Base-by-base conservation (phyloP, 1,140 invertebrate genomes). In the Branchinecta lindahli region DNA sequence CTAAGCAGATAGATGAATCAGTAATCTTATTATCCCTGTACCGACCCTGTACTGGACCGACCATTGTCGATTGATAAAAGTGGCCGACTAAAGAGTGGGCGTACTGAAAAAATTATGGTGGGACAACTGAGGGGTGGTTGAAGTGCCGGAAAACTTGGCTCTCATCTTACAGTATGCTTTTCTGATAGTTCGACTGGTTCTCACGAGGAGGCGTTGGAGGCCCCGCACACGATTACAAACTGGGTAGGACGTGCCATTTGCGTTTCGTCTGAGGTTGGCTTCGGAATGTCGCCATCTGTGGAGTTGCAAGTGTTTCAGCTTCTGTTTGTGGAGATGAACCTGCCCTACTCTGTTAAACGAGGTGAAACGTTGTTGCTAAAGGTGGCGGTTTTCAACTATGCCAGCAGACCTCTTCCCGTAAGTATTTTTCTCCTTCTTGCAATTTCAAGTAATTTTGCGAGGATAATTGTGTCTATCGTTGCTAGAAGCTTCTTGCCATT, bases 201-300 rank as follows among this genome's bases (percentile, higher is more conserved):
- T 72, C 74, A 77, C 21, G 75, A 78, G 44, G 70, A 85, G 61
- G 78, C 82, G 46, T 77, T 82, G 15, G 78, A 78, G 46, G 76
- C 87, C 46, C 88, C 88, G 3, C 85, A 90, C 74, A 85, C 86
- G 0, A 88, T 90, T 45, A 90, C 88, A 7, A 82, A 84, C 65
- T 90, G 88, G 88, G 79, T 86, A 7, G 85, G 84, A 1, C 84
- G 84, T 33, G 85, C 87, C 3, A 81, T 88, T 65, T 88, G 88
- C 73, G 79, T 89, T 46, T 85, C 85, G 69, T 77, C 82, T 8
- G 76, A 79, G 9, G 80, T 80, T 65, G 88, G 88, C 8, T 76
- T 90, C 6, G 87, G 86, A 18, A 81, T 89, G 44, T 82, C 84
- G 8, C 74, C 78, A 8, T 79, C 79, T 8, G 79, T 80, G 3